These are phyloP conservation scores for Ptychadena robeensis DNA, from an alignment of 2,797 vertebrate genomes.

Conservation along the genomic window DNA sequence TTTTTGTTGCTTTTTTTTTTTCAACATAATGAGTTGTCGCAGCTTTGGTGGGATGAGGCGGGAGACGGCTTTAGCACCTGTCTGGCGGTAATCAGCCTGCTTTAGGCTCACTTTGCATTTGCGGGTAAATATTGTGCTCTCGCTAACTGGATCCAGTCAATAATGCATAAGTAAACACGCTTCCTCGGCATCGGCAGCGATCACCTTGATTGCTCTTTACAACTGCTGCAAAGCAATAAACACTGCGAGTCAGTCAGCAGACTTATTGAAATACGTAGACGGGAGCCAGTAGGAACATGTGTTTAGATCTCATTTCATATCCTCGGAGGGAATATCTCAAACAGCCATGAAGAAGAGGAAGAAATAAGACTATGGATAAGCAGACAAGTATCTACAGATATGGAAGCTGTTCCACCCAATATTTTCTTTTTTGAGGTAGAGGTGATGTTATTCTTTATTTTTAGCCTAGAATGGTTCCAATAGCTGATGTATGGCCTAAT, in stretches of 20 bases:
- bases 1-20: no score
- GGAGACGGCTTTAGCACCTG: slow-evolving; percentile 64
- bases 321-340: slow-evolving; percentile 8
- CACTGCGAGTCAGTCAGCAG: background rate
- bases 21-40: slow-evolving; percentile 74
- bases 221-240: slow-evolving; percentile 10
- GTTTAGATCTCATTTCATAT: background rate
- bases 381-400: background rate
- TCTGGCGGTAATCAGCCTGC: slow-evolving; percentile 69
- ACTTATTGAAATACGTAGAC: slow-evolving; percentile 7
- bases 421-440: no score
- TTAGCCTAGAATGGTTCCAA: background rate
- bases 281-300: background rate
- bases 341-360: background rate
- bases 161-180: slow-evolving; percentile 47
- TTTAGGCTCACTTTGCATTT: slow-evolving; percentile 62
- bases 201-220: slow-evolving; percentile 42
- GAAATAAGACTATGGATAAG: background rate
- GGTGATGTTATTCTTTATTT: background rate
- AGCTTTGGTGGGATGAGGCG: slow-evolving; percentile 67
- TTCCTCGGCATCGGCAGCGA: slow-evolving; percentile 25
- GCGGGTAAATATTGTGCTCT: slow-evolving; percentile 49
- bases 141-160: slow-evolving; percentile 52
- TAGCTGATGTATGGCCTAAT: background rate
- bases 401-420: no score